Percentiles rank a stretch among this genome's conserved stretches.
These are phyloP conservation scores for Clarias magur DNA, from an alignment of 2,113 vertebrate genomes.

Conservation along the genomic window DNA sequence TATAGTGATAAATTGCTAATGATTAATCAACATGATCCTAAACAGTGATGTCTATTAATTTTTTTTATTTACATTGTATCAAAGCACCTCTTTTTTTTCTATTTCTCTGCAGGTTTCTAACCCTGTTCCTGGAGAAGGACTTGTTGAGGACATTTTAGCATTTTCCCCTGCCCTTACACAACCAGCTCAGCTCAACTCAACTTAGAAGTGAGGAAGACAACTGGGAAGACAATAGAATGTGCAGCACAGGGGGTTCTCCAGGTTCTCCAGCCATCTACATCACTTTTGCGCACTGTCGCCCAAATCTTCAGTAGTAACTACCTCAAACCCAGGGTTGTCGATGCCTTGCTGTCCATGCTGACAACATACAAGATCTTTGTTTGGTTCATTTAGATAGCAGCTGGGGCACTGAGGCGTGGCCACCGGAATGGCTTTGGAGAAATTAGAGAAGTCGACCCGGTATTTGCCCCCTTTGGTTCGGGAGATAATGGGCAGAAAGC, in stretches of 20 bases:
- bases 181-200: neutral
- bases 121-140: neutral
- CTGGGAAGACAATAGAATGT: neutral
- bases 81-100: neutral
- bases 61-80: neutral
- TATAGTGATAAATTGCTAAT: neutral
- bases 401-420: conserved; percentile 69
- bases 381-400: conserved; percentile 63
- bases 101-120: neutral
- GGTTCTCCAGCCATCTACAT: conserved; percentile 3
- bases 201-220: neutral
- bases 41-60: neutral
- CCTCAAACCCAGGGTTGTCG: conserved; percentile 71
- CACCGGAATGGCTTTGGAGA: conserved; percentile 76
- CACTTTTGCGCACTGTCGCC: conserved; percentile 65
- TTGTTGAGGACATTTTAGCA: neutral
- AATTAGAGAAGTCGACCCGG: conserved; percentile 88
- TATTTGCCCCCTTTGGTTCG: conserved; percentile 89
- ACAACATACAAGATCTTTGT: conserved; percentile 47
- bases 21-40: neutral
- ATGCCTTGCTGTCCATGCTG: conserved; percentile 62
- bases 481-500: conserved; percentile 88
- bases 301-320: conserved; percentile 62
- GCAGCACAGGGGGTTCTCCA: neutral
- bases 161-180: neutral